Evolutionary conservation across 2,113 vertebrate species (phyloP).

Genomic region (Dolichallabes microphthalmus): DNA sequence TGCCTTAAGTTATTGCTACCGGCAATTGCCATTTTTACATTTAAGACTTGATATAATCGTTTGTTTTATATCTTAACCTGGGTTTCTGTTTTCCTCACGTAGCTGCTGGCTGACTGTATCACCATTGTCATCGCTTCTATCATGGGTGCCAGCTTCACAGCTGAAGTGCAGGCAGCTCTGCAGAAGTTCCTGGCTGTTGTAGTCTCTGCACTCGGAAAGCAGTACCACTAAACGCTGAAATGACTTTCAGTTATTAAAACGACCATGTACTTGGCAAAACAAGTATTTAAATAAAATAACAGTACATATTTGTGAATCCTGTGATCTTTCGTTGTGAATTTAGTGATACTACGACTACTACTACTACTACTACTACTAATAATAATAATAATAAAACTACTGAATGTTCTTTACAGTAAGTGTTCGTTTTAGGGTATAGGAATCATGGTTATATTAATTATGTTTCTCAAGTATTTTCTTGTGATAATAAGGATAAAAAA

Average conservation of each 20-base stretch:
- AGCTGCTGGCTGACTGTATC: slow-evolving; percentile 54
- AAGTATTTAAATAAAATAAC: not conserved
- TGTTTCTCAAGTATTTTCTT: no score
- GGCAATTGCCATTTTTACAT: not conserved
- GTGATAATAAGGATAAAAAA: not conserved
- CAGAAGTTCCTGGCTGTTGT: slow-evolving; percentile 54
- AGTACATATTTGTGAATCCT: not conserved
- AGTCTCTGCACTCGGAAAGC: slow-evolving; percentile 24
- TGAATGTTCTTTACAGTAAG: no score
- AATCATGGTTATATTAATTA: no score
- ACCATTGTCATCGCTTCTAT: slow-evolving; percentile 49
- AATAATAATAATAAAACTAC: no score
- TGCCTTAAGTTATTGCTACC: not conserved
- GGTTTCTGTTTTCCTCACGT: not conserved
- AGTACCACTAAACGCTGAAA: slow-evolving; percentile 43
- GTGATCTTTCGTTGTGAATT: not conserved
- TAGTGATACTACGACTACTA: no score
- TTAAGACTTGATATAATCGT: not conserved
- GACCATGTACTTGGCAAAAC: not conserved
- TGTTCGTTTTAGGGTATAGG: no score
- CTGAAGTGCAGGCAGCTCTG: slow-evolving; percentile 47
- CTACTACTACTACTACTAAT: no score
- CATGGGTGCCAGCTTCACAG: slow-evolving; percentile 37
- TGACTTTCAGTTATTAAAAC: not conserved
- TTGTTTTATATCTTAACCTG: not conserved